These are phyloP conservation scores for Synergus gifuensis DNA, from an alignment of 2,888 invertebrate genomes.

Conservation along the genomic window DNA sequence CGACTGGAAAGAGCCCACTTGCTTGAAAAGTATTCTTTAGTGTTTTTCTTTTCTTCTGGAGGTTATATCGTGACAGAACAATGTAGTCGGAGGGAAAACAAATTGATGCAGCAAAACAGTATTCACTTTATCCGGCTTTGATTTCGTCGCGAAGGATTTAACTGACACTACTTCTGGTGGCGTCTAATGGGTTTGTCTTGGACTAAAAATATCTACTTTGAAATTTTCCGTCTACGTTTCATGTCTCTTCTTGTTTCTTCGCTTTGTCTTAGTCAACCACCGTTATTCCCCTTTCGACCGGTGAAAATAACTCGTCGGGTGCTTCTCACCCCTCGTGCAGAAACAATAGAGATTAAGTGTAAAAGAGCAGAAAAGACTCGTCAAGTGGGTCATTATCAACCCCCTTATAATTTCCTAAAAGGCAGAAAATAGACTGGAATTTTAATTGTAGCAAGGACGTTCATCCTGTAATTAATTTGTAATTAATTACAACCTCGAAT, in stretches of 20 bases:
- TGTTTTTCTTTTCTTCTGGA: background rate
- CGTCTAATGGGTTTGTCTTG: slow-evolving; percentile 68
- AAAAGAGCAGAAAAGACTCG: background rate
- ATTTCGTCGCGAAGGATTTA: slow-evolving; percentile 63
- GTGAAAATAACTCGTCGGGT: slow-evolving; percentile 66
- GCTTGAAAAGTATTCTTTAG: background rate
- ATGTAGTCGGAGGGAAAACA: slow-evolving; percentile 33
- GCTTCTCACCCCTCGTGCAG: slow-evolving; percentile 45
- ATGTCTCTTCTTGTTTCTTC: slow-evolving; percentile 31
- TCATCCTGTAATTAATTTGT: slow-evolving; percentile 9
- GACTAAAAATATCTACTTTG: slow-evolving; percentile 68
- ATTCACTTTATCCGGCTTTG: slow-evolving; percentile 58
- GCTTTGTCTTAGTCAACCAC: slow-evolving; percentile 37
- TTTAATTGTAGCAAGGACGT: background rate
- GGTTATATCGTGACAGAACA: slow-evolving; percentile 26
- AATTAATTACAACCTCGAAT: slow-evolving; percentile 4
- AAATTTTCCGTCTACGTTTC: slow-evolving; percentile 60
- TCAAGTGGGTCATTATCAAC: too few relatives aligned
- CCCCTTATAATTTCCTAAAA: too few relatives aligned
- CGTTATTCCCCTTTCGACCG: slow-evolving; percentile 64
- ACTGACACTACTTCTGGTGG: slow-evolving; percentile 58
- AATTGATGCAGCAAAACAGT: slow-evolving; percentile 45
- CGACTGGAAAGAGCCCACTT: background rate
- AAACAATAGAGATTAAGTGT: background rate
- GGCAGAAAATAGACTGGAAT: slow-evolving; percentile 7